phyloP scores from a whole-genome alignment of 2,113 vertebrate species.

The Lophotis ruficrista region DNA sequence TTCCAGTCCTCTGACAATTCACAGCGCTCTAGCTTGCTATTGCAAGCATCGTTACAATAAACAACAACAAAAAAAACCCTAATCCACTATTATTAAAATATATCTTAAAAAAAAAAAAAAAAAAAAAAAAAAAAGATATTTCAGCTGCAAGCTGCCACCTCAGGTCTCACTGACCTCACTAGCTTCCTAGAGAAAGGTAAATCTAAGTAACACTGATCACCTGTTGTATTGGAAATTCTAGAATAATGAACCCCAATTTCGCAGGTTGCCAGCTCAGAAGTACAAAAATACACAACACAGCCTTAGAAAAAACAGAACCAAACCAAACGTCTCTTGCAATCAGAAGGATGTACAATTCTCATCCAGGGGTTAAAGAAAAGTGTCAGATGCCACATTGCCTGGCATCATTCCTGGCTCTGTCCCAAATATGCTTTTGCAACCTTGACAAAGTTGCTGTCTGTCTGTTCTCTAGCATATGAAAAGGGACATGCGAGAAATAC shows the following conservation, averaged over 20 bases:
- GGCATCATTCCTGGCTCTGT: background rate
- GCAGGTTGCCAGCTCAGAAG: background rate
- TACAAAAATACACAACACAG: background rate
- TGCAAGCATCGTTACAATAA: background rate
- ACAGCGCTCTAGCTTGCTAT: background rate
- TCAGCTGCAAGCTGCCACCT: background rate
- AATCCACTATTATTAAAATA: background rate
- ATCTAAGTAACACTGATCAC: background rate
- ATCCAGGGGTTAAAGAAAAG: background rate
- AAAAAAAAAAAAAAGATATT: background rate
- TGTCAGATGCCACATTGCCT: background rate
- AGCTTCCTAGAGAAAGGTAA: background rate
- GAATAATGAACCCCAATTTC: background rate
- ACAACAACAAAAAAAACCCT: background rate
- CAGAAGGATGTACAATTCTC: background rate
- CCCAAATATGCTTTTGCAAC: background rate
- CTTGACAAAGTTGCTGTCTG: background rate
- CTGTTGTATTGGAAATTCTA: background rate
- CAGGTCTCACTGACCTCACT: background rate
- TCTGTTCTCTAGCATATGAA: background rate
- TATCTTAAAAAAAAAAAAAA: background rate
- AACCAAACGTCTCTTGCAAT: background rate
- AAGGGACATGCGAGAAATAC: background rate
- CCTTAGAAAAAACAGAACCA: background rate
- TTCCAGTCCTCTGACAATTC: background rate